These are phyloP conservation scores for Coilia nasus DNA, from an alignment of 2,797 vertebrate genomes.

Conservation along the genomic window DNA sequence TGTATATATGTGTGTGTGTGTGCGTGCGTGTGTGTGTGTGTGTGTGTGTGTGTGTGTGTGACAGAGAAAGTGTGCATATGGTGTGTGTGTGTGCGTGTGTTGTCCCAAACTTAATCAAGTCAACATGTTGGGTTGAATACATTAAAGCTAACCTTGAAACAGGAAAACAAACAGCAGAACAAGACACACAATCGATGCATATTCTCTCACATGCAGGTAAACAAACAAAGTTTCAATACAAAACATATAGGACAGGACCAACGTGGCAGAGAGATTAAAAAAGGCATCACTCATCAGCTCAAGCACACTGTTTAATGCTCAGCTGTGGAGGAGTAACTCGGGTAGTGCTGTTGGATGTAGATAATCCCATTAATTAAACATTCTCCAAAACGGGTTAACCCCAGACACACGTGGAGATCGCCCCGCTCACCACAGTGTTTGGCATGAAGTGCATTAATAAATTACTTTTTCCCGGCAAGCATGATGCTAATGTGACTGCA, in stretches of 20 bases:
- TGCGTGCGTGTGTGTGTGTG: neutral
- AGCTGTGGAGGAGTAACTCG: neutral
- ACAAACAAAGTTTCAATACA: neutral
- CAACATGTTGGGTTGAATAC: neutral
- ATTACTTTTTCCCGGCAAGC: neutral
- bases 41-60: neutral
- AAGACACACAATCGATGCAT: neutral
- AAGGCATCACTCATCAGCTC: neutral
- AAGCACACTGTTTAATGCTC: neutral
- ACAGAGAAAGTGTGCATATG: no score
- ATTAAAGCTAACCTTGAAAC: neutral
- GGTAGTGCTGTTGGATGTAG: neutral
- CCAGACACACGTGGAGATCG: neutral
- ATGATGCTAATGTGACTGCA: neutral
- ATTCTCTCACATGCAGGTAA: neutral
- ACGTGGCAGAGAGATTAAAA: neutral
- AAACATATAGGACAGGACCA: neutral
- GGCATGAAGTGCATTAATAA: constrained; percentile 9
- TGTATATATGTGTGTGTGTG: neutral
- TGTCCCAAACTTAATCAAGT: neutral
- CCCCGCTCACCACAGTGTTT: neutral
- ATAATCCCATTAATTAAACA: constrained; percentile 8
- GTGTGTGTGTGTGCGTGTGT: neutral
- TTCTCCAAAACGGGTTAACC: neutral
- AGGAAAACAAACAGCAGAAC: neutral